Conservation (phyloP, 30 jellyfish, hydroid and myxozoan species). For the Turritopsis rubra region DNA sequence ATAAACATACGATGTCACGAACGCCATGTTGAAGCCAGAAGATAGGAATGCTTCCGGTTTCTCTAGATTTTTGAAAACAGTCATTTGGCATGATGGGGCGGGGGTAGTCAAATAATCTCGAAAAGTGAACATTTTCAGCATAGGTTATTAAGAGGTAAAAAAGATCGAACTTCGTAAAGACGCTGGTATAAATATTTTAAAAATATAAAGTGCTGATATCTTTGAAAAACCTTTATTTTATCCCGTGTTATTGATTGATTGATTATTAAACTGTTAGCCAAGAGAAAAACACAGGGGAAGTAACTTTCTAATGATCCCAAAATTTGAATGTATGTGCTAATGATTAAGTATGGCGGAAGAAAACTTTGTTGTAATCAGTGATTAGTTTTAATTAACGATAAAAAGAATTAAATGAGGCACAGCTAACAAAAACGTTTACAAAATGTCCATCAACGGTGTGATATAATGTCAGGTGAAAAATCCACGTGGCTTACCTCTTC, state of each 20-base stretch:
- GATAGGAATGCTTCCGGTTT: not conserved
- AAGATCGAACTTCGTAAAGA: too few relatives aligned
- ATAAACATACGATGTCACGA: not conserved
- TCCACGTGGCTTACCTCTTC: not conserved
- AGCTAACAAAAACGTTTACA: not conserved
- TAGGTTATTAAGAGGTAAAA: too few relatives aligned
- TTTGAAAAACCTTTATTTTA: too few relatives aligned
- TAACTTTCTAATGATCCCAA: not conserved
- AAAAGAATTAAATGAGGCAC: not conserved
- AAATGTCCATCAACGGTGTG: not conserved
- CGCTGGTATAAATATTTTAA: too few relatives aligned
- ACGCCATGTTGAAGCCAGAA: not conserved
- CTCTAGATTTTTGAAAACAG: not conserved
- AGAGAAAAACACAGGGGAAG: not conserved
- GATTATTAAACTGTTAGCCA: not conserved
- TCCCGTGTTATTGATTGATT: too few relatives aligned
- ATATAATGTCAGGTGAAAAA: not conserved
- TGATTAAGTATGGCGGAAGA: not conserved
- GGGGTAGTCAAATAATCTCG: not conserved
- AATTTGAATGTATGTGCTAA: not conserved
- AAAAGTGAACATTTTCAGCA: too few relatives aligned
- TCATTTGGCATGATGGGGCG: not conserved
- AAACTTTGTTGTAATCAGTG: not conserved
- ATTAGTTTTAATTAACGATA: not conserved
- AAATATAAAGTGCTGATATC: too few relatives aligned